phyloP scores from a whole-genome alignment of 2,888 invertebrate genomes.

The Celastrina argiolus region DNA sequence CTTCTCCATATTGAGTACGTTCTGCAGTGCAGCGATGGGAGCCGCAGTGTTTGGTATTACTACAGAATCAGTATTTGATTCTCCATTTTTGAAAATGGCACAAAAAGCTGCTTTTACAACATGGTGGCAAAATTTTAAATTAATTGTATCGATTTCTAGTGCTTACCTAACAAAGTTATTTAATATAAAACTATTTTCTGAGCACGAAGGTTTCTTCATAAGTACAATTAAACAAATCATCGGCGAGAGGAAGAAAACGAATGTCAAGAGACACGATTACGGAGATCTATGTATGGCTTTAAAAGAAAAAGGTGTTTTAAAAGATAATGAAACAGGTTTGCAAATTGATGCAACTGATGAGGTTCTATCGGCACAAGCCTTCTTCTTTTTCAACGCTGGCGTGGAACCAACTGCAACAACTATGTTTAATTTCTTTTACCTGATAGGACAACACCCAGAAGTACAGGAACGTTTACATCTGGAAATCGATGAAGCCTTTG shows the following conservation, averaged over 20 bases:
- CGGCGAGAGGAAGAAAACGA: slow-evolving; percentile 39
- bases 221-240: slow-evolving; percentile 50
- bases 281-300: slow-evolving; percentile 53
- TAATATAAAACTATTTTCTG: slow-evolving; percentile 46
- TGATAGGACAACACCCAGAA: slow-evolving; percentile 52
- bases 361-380: slow-evolving; percentile 58
- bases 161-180: slow-evolving; percentile 45
- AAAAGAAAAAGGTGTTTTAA: slow-evolving; percentile 49
- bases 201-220: slow-evolving; percentile 52
- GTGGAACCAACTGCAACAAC: slow-evolving; percentile 60
- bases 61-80: slow-evolving; percentile 52
- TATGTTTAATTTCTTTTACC: slow-evolving; percentile 54
- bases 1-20: slow-evolving; percentile 48
- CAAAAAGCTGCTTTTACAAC: slow-evolving; percentile 43
- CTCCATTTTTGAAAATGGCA: slow-evolving; percentile 51
- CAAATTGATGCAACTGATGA: slow-evolving; percentile 50
- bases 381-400: slow-evolving; percentile 66
- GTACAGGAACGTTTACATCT: slow-evolving; percentile 51
- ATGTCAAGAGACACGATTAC: slow-evolving; percentile 46
- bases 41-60: slow-evolving; percentile 66
- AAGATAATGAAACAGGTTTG: slow-evolving; percentile 46
- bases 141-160: slow-evolving; percentile 38
- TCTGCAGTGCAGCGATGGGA: slow-evolving; percentile 52
- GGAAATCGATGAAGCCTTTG: slow-evolving; percentile 55
- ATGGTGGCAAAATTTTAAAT: slow-evolving; percentile 35